Percentiles rank a stretch among this genome's conserved stretches.
Evolutionary conservation across 1,140 invertebrate genomes (phyloP).

Genomic region (Papilio aristodemus): DNA sequence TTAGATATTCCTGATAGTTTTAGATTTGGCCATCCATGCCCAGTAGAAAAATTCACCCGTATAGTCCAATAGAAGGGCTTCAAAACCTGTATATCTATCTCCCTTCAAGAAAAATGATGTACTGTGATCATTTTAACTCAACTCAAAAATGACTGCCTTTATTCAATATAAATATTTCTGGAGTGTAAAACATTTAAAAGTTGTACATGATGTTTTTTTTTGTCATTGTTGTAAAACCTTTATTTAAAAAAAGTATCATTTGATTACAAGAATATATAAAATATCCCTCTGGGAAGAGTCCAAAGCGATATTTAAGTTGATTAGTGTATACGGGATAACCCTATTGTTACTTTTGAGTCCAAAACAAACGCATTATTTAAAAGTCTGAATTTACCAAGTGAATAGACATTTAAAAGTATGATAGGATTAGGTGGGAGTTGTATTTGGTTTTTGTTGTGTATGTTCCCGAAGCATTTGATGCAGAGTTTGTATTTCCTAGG

Average conservation of each 20-base stretch:
- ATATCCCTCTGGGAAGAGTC: too few relatives aligned
- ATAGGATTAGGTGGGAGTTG: constrained; percentile 23
- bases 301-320: neutral
- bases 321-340: neutral
- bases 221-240: neutral
- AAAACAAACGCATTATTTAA: constrained; percentile 41
- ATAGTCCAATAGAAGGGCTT: too few relatives aligned
- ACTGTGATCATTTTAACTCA: too few relatives aligned
- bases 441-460: constrained; percentile 1
- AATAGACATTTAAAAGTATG: neutral
- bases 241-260: neutral
- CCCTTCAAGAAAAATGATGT: neutral
- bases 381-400: constrained; percentile 49
- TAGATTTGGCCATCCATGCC: too few relatives aligned
- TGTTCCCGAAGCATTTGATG: neutral
- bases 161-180: neutral
- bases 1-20: too few relatives aligned
- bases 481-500: neutral
- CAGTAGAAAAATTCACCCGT: too few relatives aligned
- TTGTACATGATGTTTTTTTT: neutral
- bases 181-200: neutral
- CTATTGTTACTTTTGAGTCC: constrained; percentile 25
- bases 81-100: neutral
- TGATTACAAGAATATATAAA: too few relatives aligned
- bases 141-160: too few relatives aligned